Conservation (phyloP, 1,140 invertebrate genomes). For the Macrocentrus cingulum region DNA sequence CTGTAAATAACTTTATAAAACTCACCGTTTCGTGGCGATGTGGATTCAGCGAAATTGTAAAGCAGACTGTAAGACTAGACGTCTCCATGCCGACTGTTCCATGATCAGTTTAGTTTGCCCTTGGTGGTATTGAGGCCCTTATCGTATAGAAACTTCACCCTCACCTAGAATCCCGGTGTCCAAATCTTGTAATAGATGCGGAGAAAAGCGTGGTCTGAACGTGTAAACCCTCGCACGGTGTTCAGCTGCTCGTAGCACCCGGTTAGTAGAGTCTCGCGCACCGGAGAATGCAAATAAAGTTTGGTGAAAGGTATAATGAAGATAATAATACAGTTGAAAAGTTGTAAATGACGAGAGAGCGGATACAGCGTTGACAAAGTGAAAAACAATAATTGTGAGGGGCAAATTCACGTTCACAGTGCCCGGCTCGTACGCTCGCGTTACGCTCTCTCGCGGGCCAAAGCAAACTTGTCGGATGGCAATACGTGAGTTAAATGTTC, state of each 20-base stretch:
- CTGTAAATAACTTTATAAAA: not conserved
- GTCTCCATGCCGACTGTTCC: slow-evolving; percentile 35
- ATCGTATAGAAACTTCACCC: not conserved
- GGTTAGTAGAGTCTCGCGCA: not conserved
- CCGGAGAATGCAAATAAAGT: no score
- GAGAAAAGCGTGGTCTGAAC: no score
- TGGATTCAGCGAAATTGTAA: slow-evolving; percentile 37
- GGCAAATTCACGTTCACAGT: slow-evolving; percentile 2
- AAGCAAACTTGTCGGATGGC: slow-evolving; percentile 62
- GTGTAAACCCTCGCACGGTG: no score
- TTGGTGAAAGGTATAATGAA: not conserved
- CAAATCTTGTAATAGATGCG: no score
- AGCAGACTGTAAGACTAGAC: slow-evolving; percentile 37
- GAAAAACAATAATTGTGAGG: not conserved
- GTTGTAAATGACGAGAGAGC: slow-evolving; percentile 1
- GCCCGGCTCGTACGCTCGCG: slow-evolving; percentile 38
- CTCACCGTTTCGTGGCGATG: slow-evolving; percentile 38
- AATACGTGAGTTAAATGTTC: slow-evolving; percentile 63
- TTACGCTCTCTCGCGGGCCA: slow-evolving; percentile 58
- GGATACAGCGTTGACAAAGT: not conserved
- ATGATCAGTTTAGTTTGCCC: slow-evolving; percentile 20
- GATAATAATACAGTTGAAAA: not conserved
- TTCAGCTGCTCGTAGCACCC: not conserved
- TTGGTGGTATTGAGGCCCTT: slow-evolving; percentile 10
- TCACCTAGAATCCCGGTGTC: no score